Conservation (phyloP, 2,113 vertebrate genomes). For the Microcebus ravelobensis region DNA sequence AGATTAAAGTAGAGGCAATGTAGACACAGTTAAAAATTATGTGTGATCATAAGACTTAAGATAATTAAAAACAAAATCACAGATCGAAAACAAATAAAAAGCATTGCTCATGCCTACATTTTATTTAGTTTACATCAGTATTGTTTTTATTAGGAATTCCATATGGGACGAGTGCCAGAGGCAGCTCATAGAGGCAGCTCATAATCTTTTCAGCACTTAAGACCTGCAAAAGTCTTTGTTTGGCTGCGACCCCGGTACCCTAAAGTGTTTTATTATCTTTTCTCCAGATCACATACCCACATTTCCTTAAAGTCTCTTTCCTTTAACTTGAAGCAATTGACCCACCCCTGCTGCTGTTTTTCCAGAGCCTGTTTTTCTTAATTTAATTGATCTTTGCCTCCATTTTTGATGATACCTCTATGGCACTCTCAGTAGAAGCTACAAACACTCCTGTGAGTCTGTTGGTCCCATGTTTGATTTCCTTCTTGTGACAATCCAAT, state of each 20-base stretch:
- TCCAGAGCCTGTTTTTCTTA: neutral
- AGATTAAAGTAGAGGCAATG: no score
- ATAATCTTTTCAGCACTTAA: neutral
- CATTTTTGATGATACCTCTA: neutral
- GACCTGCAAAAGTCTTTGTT: neutral
- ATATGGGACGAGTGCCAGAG: neutral
- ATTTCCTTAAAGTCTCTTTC: neutral
- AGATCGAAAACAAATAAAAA: neutral
- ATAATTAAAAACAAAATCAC: no score
- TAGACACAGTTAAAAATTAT: no score
- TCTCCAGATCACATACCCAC: neutral
- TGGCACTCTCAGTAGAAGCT: neutral
- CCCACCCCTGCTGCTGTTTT: neutral
- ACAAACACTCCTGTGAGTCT: neutral
- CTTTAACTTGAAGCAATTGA: neutral
- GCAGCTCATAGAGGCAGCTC: rapidly evolving
- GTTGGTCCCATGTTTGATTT: neutral
- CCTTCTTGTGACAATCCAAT: neutral
- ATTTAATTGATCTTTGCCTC: neutral
- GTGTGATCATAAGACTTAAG: no score
- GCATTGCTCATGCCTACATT: neutral
- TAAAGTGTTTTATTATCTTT: neutral
- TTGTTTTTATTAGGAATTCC: neutral
- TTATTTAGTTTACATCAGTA: neutral
- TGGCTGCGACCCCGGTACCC: neutral